These are phyloP conservation scores for Drosophila pruinosa DNA, from an alignment of 1,140 invertebrate species.

Conservation along the genomic window DNA sequence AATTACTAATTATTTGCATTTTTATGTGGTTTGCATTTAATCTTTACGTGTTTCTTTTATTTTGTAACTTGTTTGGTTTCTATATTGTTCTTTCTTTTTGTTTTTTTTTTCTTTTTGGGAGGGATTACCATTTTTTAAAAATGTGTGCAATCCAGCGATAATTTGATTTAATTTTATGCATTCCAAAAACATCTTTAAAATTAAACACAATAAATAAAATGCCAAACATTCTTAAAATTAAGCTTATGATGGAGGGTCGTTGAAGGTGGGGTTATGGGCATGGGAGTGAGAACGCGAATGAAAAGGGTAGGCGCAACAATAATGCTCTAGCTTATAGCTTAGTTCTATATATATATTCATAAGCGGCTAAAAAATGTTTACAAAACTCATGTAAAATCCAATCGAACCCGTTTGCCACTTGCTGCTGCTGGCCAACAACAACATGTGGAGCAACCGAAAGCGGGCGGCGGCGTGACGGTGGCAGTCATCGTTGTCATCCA, in stretches of 20 bases:
- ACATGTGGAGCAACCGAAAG: constrained; percentile 3
- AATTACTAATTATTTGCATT: constrained; percentile 15
- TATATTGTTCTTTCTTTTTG: constrained; percentile 1
- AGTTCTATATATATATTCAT: constrained; percentile 51
- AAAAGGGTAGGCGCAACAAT: constrained; percentile 34
- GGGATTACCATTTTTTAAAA: constrained; percentile 58
- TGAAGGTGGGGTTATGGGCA: background rate
- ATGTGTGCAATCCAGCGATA: constrained; percentile 38
- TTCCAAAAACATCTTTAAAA: constrained; percentile 23
- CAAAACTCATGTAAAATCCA: constrained; percentile 68
- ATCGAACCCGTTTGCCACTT: constrained; percentile 20
- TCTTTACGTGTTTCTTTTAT: constrained; percentile 23
- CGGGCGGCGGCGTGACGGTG: background rate
- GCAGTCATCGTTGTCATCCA: constrained; percentile 24
- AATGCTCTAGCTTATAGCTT: constrained; percentile 75
- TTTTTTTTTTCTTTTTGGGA: background rate
- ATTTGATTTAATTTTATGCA: background rate
- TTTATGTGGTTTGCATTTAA: constrained; percentile 24
- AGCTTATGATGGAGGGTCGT: constrained; percentile 6
- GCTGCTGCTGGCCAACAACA: constrained; percentile 30
- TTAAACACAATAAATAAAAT: constrained; percentile 52
- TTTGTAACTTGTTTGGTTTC: constrained; percentile 23
- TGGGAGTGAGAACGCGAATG: background rate
- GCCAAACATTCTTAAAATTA: constrained; percentile 41
- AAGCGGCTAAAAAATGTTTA: constrained; percentile 70